phyloP scores from a whole-genome alignment of 2,888 invertebrate species.

The Hylaea fasciaria region DNA sequence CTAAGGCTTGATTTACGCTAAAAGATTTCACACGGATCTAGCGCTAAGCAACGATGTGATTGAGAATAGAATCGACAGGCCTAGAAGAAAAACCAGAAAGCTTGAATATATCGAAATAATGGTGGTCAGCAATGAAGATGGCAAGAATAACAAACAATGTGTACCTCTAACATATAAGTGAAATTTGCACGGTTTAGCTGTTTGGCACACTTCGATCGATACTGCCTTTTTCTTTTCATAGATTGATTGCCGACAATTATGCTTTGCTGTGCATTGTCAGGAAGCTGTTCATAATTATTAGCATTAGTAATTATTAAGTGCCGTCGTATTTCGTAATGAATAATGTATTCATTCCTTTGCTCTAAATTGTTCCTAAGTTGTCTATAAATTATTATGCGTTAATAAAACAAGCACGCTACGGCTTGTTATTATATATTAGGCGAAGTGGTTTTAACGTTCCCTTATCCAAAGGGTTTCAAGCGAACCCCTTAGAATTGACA shows the following conservation, averaged over 20 bases:
- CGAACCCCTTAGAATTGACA: too few species aligned
- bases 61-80: too few species aligned
- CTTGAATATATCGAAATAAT: too few species aligned
- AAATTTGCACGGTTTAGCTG: background rate
- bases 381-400: background rate
- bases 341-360: slow-evolving; percentile 6
- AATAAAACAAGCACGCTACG: background rate
- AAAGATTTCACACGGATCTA: too few species aligned
- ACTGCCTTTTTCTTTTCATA: background rate
- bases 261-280: background rate
- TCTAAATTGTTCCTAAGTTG: slow-evolving; percentile 1
- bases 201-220: background rate
- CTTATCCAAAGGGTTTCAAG: too few species aligned
- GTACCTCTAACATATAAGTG: too few species aligned
- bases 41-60: too few species aligned
- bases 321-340: slow-evolving; percentile 4
- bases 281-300: slow-evolving; percentile 6
- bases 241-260: slow-evolving; percentile 6
- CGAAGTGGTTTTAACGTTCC: too few species aligned
- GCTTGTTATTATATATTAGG: background rate
- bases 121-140: too few species aligned
- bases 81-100: too few species aligned
- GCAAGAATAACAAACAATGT: too few species aligned
- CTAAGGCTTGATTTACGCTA: too few species aligned
- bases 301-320: background rate